A percentile compares a stretch with the other conserved stretches of the same genome.
Evolutionary conservation across 2,113 vertebrate genomes (phyloP).

Genomic region (Gorsachius goisagi): DNA sequence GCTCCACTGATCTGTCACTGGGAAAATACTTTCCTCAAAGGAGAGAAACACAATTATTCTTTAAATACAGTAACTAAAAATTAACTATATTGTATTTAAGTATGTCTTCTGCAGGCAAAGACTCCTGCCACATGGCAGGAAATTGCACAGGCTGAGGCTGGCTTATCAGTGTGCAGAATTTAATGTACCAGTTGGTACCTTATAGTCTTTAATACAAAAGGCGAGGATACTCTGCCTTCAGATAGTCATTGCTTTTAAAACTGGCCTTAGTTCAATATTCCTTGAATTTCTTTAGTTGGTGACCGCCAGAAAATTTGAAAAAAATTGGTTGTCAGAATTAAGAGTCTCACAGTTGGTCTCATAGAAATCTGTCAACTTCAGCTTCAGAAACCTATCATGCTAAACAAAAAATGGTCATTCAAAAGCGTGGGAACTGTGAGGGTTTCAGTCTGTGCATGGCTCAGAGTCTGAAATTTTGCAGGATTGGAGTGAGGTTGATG

Average conservation of each 20-base stretch:
- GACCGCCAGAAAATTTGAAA: neutral
- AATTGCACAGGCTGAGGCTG: neutral
- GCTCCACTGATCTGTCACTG: neutral
- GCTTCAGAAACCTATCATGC: neutral
- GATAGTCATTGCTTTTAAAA: neutral
- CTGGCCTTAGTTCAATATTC: neutral
- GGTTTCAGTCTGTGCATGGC: neutral
- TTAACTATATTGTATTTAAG: neutral
- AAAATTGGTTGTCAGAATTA: neutral
- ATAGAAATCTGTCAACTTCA: neutral
- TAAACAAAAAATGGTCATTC: neutral
- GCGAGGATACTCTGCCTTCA: neutral
- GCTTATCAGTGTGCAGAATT: neutral
- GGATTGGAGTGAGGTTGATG: neutral
- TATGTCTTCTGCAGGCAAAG: neutral
- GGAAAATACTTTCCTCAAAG: neutral
- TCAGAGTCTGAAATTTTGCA: neutral
- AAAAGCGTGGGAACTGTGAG: neutral
- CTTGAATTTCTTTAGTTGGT: neutral
- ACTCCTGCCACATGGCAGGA: neutral
- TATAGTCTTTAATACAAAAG: neutral
- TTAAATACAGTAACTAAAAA: neutral
- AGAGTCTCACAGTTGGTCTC: neutral
- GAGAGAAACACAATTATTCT: neutral
- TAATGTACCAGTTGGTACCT: neutral